Evolutionary conservation across 1,140 invertebrate species (phyloP).

Genomic region (Caenorhabditis remanei): DNA sequence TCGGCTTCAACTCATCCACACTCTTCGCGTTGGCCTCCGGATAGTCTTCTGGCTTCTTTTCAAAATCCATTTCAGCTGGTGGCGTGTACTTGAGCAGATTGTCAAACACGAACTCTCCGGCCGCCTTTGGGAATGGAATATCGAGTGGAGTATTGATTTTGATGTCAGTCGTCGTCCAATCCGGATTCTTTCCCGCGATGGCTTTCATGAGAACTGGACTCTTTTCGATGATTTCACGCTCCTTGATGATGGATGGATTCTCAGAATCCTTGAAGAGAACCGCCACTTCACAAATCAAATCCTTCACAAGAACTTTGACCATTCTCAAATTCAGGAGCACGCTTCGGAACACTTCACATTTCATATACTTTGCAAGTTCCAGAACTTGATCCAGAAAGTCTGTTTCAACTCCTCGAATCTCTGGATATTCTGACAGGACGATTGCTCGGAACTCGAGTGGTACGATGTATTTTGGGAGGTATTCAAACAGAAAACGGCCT

Average conservation of each 20-base stretch:
- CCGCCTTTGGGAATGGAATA: background rate
- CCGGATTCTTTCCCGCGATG: background rate
- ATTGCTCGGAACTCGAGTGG: no score
- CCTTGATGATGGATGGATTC: background rate
- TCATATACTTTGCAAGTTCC: background rate
- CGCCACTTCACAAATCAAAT: background rate
- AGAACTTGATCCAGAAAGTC: no score
- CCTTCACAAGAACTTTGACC: background rate
- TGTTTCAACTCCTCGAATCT: no score
- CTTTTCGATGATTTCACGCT: background rate
- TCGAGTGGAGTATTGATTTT: background rate
- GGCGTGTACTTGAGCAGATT: background rate
- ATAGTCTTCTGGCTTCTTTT: background rate
- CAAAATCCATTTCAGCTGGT: background rate
- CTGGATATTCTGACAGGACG: no score
- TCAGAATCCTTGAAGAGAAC: background rate
- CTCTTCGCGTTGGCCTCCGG: background rate
- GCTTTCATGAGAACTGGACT: background rate
- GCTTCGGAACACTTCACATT: no score
- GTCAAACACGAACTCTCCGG: background rate
- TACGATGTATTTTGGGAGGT: no score
- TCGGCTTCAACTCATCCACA: background rate
- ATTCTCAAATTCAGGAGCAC: background rate
- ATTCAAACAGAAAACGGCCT: no score
- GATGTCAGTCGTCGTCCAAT: background rate